A percentile compares a stretch with the other conserved stretches of the same genome.
These are phyloP conservation scores for Rattus norvegicus DNA, from an alignment of 2,113 vertebrate species.

Conservation along the genomic window DNA sequence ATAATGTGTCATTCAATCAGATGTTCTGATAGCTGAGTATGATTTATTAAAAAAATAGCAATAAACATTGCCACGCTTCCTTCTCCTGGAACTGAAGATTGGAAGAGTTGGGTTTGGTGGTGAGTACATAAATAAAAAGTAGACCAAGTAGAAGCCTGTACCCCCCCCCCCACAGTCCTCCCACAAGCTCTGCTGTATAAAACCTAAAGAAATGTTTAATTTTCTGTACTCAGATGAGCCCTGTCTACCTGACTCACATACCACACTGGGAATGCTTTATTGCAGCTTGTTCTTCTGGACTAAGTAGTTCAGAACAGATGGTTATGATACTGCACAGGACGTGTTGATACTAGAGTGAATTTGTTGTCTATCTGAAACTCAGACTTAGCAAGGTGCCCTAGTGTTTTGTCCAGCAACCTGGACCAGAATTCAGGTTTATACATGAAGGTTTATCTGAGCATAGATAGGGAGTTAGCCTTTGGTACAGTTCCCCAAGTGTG, in stretches of 20 bases:
- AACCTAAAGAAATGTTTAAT: neutral
- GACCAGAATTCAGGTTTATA: neutral
- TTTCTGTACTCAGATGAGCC: neutral
- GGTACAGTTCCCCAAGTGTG: neutral
- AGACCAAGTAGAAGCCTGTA: neutral
- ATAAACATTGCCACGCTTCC: neutral
- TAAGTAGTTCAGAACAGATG: neutral
- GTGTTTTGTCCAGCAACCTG: neutral
- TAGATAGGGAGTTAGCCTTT: neutral
- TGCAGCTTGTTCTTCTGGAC: neutral
- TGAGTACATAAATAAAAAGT: neutral
- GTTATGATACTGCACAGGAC: neutral
- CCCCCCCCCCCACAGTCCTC: neutral
- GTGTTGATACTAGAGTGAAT: neutral
- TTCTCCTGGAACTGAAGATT: constrained; percentile 9
- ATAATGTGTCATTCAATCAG: constrained; percentile 26
- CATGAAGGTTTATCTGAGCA: neutral
- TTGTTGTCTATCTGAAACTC: neutral
- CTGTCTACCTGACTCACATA: neutral
- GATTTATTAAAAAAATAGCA: constrained; percentile 1
- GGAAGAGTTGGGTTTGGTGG: neutral
- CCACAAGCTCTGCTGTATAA: neutral
- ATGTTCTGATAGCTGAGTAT: neutral
- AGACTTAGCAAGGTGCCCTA: neutral
- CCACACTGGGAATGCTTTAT: neutral